Evolutionary conservation across 2,888 invertebrate genomes (phyloP).

Genomic region (Lepidonotus clava): DNA sequence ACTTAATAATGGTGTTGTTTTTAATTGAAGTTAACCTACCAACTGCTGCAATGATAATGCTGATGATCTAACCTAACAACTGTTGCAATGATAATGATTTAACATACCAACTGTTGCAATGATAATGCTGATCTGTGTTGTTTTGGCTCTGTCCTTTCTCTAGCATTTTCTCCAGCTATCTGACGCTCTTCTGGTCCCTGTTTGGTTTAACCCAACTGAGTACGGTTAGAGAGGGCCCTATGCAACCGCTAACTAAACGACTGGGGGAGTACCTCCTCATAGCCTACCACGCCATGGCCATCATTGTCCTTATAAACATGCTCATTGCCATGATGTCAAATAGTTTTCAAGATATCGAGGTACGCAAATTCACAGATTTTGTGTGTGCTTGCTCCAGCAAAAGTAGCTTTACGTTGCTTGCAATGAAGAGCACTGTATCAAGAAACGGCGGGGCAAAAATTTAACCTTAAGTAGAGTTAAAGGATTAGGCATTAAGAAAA

Average conservation of each 20-base stretch:
- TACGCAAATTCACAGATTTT: constrained; percentile 64
- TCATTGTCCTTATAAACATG: constrained; percentile 82
- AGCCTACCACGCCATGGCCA: constrained; percentile 81
- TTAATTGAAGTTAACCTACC: too few species aligned
- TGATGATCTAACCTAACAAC: too few species aligned
- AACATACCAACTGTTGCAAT: too few species aligned
- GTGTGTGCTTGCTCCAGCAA: not conserved
- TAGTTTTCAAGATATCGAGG: constrained; percentile 82
- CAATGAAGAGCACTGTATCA: constrained; percentile 3
- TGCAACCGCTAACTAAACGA: constrained; percentile 79
- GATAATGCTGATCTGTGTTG: constrained; percentile 1
- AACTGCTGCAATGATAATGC: too few species aligned
- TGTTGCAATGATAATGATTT: too few species aligned
- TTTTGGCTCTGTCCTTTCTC: constrained; percentile 52
- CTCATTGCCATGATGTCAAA: constrained; percentile 82
- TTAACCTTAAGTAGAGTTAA: too few species aligned
- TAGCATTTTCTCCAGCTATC: constrained; percentile 80
- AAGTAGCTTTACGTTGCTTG: not conserved
- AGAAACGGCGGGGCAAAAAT: not conserved
- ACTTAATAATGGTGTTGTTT: too few species aligned
- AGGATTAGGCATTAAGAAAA: too few species aligned
- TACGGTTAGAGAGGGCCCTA: constrained; percentile 76
- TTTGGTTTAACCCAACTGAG: constrained; percentile 80
- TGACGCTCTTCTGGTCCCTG: constrained; percentile 81
- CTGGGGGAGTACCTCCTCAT: constrained; percentile 81